These are phyloP conservation scores for Abscondita cerata DNA, from an alignment of 2,888 invertebrate genomes.

Conservation along the genomic window DNA sequence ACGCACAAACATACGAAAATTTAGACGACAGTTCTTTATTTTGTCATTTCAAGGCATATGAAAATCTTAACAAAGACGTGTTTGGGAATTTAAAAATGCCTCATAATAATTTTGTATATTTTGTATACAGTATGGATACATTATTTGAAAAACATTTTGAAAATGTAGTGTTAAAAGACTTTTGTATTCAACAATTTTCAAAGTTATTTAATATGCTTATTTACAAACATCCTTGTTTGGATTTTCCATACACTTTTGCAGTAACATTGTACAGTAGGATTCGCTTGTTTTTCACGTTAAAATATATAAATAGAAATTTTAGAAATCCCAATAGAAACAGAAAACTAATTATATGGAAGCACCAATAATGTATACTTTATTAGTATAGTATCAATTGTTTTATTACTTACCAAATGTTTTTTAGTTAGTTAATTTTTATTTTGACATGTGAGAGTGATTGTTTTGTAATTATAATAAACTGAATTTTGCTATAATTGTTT, in stretches of 20 bases:
- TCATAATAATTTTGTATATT: background rate
- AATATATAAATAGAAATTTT: background rate
- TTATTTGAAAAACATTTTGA: constrained; percentile 2
- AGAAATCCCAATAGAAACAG: background rate
- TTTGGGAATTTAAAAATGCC: constrained; percentile 1
- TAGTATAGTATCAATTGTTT: too few relatives aligned
- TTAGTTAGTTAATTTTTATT: too few relatives aligned
- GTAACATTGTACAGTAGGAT: background rate
- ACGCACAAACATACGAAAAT: background rate
- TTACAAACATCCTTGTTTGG: background rate
- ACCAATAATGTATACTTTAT: too few relatives aligned
- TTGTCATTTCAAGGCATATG: background rate
- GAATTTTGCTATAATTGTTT: too few relatives aligned
- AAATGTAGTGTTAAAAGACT: background rate
- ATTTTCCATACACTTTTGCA: background rate
- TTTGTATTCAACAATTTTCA: background rate
- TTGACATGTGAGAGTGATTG: too few relatives aligned
- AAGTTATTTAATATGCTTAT: background rate
- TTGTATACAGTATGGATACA: background rate
- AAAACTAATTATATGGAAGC: too few relatives aligned
- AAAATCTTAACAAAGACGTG: background rate
- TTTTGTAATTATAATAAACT: too few relatives aligned
- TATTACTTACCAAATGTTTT: too few relatives aligned
- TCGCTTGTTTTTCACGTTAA: background rate
- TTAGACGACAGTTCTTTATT: background rate